Conservation (phyloP, 1,140 invertebrate genomes). For the Halesus radiatus region DNA sequence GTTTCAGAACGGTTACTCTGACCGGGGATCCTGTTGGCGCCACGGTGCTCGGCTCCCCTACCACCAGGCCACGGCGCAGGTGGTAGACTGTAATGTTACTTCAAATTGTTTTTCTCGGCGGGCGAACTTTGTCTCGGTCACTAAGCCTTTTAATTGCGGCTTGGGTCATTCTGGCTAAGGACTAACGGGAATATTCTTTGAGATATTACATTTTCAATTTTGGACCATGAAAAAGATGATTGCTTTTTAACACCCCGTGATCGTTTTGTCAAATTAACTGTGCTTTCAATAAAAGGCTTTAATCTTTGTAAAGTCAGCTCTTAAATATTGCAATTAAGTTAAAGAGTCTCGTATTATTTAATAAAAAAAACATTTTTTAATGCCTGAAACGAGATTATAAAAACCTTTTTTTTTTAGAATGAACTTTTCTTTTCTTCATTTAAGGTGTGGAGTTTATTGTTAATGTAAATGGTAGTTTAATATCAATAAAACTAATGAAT, state of each 20-base stretch:
- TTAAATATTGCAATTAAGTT: neutral
- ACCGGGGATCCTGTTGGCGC: neutral
- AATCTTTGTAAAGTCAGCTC: no score
- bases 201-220: constrained; percentile 3
- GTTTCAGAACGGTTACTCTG: neutral
- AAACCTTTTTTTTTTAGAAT: no score
- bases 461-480: no score
- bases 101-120: constrained; percentile 15
- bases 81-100: constrained; percentile 17
- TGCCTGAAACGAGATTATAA: no score
- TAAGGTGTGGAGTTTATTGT: no score
- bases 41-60: neutral
- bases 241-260: neutral
- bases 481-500: no score
- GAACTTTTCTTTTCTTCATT: no score
- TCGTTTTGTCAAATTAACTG: no score
- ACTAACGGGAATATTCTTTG: constrained; percentile 12
- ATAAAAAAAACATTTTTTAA: no score
- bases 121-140: constrained; percentile 2
- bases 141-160: constrained; percentile 22
- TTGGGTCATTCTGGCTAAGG: constrained; percentile 15
- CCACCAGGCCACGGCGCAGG: neutral
- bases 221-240: neutral
- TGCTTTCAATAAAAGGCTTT: no score
- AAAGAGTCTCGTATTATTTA: neutral